Evolutionary conservation across 2,797 vertebrate genomes (phyloP).

Genomic region (Anas bahamensis): DNA sequence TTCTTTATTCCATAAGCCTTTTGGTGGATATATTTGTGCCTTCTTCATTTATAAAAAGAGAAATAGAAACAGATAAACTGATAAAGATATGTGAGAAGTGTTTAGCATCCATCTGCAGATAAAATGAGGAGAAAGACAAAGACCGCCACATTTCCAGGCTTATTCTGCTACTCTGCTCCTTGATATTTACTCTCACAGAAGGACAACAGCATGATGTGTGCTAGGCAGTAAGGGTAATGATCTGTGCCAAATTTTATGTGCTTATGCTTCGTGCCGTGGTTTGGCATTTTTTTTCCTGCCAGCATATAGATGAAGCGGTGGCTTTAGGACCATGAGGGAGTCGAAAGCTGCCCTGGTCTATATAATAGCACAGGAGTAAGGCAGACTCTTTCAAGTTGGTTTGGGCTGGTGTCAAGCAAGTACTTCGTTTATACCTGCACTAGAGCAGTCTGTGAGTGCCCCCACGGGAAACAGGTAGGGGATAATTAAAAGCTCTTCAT

Average conservation of each 20-base stretch:
- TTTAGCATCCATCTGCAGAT: neutral
- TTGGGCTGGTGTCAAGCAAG: neutral
- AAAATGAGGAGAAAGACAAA: neutral
- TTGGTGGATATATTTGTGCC: neutral
- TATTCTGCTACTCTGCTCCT: neutral
- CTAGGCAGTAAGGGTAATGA: conserved; percentile 21
- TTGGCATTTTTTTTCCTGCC: neutral
- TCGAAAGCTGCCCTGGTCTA: neutral
- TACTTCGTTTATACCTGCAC: neutral
- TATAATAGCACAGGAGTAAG: neutral
- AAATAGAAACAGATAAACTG: neutral
- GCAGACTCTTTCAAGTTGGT: neutral
- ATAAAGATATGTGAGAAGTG: neutral
- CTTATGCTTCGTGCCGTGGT: neutral
- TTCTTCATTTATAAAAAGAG: neutral
- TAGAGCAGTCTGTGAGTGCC: neutral
- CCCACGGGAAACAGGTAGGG: neutral
- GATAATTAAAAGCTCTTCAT: conserved; percentile 7
- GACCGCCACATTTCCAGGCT: neutral
- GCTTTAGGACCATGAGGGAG: neutral
- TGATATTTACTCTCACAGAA: conserved; percentile 4
- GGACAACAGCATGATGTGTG: conserved; percentile 2
- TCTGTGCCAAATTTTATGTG: conserved; percentile 2
- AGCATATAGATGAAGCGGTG: neutral
- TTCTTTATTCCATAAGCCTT: neutral